Base-by-base conservation (phyloP, 2,797 vertebrate genomes). In the Gymnothorax javanicus region DNA sequence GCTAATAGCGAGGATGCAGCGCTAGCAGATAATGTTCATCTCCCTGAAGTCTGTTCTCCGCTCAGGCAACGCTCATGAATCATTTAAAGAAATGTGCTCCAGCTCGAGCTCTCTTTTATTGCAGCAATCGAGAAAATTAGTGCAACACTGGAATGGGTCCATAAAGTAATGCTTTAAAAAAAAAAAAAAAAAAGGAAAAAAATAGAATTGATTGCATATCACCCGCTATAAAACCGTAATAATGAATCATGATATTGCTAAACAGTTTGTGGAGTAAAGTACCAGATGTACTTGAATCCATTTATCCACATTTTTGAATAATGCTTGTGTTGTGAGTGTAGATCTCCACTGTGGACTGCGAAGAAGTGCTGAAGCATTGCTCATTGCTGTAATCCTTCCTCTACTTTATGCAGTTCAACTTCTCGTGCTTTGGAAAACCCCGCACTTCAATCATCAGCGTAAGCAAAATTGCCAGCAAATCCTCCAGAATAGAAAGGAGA, bases 1-100 rank as follows among this genome's bases (percentile, higher is more conserved):
- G n/a, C 27, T 79, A 86, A 86, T 86, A 43, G 60, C 64, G 71
- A n/a, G 17, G 50, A 57, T 73, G 23, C 9, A 86, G 85, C 71
- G 7, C 25, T 77, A 20, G 69, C 27, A 77, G 71, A 86, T 86
- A 59, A 77, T 60, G n/a, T 20, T 11, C 43, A 20, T 50, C 25
- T 60, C 62, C 60, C 60, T 69, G 83, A 85, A 7, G 69, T 77
- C 25, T 77, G n/a, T 50, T 71, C 43, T 64, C 54, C n/a, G 20
- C 50, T 84, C 20, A 27, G 43, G 5, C 50, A 43, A 2, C 69
- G 7, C 27, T 59, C 25, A 23, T 59, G 17, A 33, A 75, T 86
- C 15, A 77, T 86, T 77, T 20, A 54, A 85, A 69, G 50, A 5
- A 85, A 69, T 25, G 17, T 23, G 17, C 58, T 84, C 8, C 4